phyloP scores from a whole-genome alignment of 30 jellyfish, hydroid and myxozoan species.

The Rhopilema esculentum region DNA sequence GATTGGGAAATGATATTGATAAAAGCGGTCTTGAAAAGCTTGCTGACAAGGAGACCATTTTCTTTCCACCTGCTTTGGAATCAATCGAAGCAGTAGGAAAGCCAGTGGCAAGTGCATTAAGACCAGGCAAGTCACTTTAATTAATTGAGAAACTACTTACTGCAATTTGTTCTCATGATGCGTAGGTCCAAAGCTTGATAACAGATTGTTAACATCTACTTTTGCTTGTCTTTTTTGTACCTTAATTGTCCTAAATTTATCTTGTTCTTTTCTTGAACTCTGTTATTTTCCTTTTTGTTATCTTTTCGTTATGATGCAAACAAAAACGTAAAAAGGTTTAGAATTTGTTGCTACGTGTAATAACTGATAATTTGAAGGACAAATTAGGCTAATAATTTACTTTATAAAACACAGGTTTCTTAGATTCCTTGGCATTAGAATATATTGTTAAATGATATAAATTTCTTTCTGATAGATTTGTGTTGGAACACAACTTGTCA shows the following conservation, averaged over 20 bases:
- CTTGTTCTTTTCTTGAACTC: no score
- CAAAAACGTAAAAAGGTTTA: no score
- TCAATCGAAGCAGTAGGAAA: slow-evolving; percentile 9
- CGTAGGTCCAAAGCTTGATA: no score
- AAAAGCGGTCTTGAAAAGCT: slow-evolving; percentile 15
- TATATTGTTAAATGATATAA: no score
- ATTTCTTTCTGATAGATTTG: slow-evolving; percentile 34
- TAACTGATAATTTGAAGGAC: no score
- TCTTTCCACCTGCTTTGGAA: slow-evolving; percentile 81
- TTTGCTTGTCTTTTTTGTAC: no score
- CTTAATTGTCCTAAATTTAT: no score
- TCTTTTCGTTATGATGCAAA: no score
- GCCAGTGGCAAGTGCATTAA: slow-evolving; percentile 64
- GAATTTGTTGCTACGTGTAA: no score
- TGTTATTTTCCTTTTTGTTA: no score
- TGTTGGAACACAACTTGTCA: slow-evolving; percentile 47
- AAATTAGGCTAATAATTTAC: not conserved
- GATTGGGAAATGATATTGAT: slow-evolving; percentile 56
- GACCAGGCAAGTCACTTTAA: slow-evolving; percentile 61
- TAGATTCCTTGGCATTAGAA: no score
- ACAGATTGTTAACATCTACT: no score
- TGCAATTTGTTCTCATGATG: not conserved
- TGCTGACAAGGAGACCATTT: slow-evolving; percentile 47
- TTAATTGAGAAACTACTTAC: not conserved
- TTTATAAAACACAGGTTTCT: not conserved